Percentiles rank a stretch among this genome's conserved stretches.
These are phyloP conservation scores for Tylochromis polylepis DNA, from an alignment of 2,113 vertebrate genomes.

Conservation along the genomic window DNA sequence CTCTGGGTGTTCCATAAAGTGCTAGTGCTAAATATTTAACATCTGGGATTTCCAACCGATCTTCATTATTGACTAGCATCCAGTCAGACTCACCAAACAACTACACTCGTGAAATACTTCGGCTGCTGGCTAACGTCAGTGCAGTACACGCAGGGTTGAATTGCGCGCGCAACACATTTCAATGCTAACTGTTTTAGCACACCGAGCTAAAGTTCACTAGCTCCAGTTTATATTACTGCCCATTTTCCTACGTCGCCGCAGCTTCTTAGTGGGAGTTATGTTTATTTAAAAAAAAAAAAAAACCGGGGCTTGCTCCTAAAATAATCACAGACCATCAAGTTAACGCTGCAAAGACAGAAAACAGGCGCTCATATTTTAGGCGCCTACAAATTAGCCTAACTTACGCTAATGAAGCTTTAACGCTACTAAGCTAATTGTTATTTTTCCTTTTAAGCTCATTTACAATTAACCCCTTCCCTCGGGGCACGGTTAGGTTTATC, in stretches of 20 bases:
- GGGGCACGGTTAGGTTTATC: rapidly evolving
- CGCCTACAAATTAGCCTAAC: background rate
- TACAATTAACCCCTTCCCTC: rapidly evolving
- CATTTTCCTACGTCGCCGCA: rapidly evolving
- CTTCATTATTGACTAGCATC: background rate
- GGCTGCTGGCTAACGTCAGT: background rate
- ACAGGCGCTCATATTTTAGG: background rate
- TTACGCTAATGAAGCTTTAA: background rate
- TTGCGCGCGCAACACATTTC: slow-evolving; percentile 27
- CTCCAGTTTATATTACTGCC: background rate
- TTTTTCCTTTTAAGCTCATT: background rate
- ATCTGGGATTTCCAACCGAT: background rate
- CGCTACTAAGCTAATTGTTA: background rate
- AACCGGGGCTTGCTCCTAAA: rapidly evolving
- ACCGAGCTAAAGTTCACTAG: background rate
- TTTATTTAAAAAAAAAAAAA: background rate
- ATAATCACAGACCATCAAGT: background rate
- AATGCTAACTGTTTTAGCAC: background rate
- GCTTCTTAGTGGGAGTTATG: rapidly evolving
- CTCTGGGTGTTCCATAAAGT: background rate
- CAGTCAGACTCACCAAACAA: background rate
- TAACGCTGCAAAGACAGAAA: background rate
- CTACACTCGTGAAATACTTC: background rate
- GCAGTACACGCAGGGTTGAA: background rate
- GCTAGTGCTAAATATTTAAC: background rate